phyloP scores from a whole-genome alignment of 2,113 vertebrate species.

The Chelonoidis abingdonii region DNA sequence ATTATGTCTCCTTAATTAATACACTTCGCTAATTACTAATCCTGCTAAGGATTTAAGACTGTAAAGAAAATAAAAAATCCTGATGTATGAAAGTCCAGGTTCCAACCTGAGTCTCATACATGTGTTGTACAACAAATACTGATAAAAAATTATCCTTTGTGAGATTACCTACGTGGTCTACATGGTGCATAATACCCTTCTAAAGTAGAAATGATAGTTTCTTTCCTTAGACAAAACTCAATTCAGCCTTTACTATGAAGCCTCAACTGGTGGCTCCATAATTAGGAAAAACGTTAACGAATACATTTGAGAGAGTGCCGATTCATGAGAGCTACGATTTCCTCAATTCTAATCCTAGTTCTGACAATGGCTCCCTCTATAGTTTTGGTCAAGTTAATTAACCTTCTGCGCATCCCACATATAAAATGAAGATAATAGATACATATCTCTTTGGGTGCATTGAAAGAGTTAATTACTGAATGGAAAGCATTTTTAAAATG shows the following conservation, averaged over 20 bases:
- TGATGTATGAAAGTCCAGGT: background rate
- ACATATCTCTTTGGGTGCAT: background rate
- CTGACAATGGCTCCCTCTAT: background rate
- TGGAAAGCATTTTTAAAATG: background rate
- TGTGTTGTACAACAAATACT: background rate
- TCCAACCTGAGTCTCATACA: background rate
- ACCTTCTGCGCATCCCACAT: background rate
- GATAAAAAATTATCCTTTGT: background rate
- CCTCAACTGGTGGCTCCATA: background rate
- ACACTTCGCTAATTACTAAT: background rate
- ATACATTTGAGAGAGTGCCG: background rate
- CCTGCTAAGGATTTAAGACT: background rate
- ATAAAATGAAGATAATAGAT: background rate
- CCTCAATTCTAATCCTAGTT: background rate
- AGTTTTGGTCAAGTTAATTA: background rate
- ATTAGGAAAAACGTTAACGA: background rate
- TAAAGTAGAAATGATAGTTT: background rate
- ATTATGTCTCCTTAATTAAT: background rate
- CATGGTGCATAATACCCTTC: background rate
- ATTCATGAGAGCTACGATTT: background rate
- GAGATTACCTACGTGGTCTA: background rate
- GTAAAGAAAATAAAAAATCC: rapidly evolving
- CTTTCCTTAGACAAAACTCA: background rate
- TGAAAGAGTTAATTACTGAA: background rate
- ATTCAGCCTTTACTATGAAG: background rate